Percentiles rank a stretch among this genome's conserved stretches.
These are phyloP conservation scores for Barnardius zonarius DNA, from an alignment of 2,113 vertebrate genomes.

Conservation along the genomic window DNA sequence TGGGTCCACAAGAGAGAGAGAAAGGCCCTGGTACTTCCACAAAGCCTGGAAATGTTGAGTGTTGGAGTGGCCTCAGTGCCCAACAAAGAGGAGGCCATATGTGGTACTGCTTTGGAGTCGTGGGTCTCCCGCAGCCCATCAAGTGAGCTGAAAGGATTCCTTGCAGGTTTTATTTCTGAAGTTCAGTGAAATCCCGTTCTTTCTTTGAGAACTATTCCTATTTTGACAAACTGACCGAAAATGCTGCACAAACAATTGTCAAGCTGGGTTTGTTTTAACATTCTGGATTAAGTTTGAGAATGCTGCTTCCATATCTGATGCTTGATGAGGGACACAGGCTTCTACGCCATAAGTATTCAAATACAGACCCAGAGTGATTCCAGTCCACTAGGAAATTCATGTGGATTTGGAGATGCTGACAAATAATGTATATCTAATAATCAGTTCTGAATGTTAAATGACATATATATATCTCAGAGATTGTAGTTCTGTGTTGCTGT, in stretches of 20 bases:
- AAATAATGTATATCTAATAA: background rate
- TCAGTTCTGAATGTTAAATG: background rate
- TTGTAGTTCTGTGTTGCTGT: background rate
- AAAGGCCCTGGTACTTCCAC: background rate
- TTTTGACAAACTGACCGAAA: background rate
- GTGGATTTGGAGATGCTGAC: background rate
- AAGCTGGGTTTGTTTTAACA: background rate
- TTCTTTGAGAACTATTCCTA: background rate
- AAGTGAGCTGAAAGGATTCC: background rate
- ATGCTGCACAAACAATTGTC: background rate
- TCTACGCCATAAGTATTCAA: background rate
- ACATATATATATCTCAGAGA: background rate
- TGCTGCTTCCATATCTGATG: background rate
- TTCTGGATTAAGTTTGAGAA: background rate
- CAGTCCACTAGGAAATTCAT: background rate
- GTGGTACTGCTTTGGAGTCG: background rate
- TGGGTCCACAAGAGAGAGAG: background rate
- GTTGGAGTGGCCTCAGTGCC: background rate
- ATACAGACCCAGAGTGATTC: background rate
- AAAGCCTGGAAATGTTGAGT: background rate
- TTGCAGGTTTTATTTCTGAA: background rate
- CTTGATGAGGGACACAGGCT: background rate
- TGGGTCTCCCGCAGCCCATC: background rate
- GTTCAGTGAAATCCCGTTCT: background rate
- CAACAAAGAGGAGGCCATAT: rapidly evolving